phyloP scores from a whole-genome alignment of 2,113 vertebrate genomes.

The Neolamprologus caudopunctatus region DNA sequence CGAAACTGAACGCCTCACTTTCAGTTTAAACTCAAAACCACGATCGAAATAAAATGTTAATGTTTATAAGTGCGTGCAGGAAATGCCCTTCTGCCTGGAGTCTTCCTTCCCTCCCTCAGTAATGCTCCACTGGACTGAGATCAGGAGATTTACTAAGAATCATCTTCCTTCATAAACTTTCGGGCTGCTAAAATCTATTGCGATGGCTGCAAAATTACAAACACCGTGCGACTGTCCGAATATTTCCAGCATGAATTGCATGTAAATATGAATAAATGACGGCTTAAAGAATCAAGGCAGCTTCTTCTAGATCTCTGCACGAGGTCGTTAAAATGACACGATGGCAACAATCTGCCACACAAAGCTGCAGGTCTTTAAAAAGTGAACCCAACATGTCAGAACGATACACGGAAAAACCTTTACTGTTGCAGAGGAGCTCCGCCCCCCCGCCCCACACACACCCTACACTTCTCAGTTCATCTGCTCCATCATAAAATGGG shows the following conservation, averaged over 20 bases:
- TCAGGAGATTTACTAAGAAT: background rate
- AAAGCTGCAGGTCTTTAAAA: background rate
- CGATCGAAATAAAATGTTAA: background rate
- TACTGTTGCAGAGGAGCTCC: background rate
- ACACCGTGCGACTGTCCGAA: rapidly evolving
- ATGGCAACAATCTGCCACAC: rapidly evolving
- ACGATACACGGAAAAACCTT: background rate
- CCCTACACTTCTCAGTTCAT: background rate
- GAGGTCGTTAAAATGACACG: background rate
- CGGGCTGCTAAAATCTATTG: background rate
- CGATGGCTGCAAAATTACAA: background rate
- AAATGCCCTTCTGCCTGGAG: background rate
- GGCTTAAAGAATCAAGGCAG: background rate
- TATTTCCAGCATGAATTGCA: background rate
- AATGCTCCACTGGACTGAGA: background rate
- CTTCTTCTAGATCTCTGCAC: background rate
- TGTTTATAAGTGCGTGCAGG: background rate
- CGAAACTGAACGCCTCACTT: rapidly evolving
- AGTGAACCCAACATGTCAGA: background rate
- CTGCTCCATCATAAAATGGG: slow-evolving; percentile 42
- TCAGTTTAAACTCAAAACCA: background rate
- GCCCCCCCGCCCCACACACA: background rate
- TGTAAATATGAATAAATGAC: background rate
- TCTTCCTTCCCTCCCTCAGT: background rate
- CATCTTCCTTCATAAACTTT: background rate